A percentile compares a stretch with the other conserved stretches of the same genome.
Conservation (phyloP, 2,888 invertebrate genomes). For the Eledona agricola region DNA sequence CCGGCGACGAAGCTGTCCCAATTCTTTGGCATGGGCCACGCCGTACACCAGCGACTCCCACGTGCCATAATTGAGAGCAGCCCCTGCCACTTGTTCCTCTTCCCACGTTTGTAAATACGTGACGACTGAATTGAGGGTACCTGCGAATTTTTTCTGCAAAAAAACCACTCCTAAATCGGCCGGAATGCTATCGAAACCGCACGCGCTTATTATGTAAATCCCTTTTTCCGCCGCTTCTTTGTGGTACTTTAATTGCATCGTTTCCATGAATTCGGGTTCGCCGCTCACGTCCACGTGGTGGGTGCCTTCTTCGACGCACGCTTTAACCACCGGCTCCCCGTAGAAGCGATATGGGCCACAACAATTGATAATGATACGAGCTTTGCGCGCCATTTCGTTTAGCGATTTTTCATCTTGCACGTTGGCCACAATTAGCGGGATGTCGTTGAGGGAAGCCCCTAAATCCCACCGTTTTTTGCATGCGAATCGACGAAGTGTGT, state of each 20-base stretch:
- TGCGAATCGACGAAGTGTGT: no score
- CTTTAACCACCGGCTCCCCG: conserved; percentile 90
- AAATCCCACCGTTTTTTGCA: not conserved
- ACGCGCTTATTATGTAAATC: conserved; percentile 89
- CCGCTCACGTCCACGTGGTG: conserved; percentile 94
- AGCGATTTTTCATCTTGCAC: conserved; percentile 77
- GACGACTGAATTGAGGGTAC: conserved; percentile 81
- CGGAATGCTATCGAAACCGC: conserved; percentile 94
- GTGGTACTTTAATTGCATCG: conserved; percentile 77
- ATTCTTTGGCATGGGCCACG: conserved; percentile 71
- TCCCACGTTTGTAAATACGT: conserved; percentile 68
- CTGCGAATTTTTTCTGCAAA: conserved; percentile 79
- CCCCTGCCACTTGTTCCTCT: conserved; percentile 59
- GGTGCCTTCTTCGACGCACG: conserved; percentile 78
- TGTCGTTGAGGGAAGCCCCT: conserved; percentile 45
- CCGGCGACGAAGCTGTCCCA: conserved; percentile 72
- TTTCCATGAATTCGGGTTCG: conserved; percentile 75
- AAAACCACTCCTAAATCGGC: conserved; percentile 86
- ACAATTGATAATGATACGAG: conserved; percentile 87
- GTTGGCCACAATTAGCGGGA: conserved; percentile 70
- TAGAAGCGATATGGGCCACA: conserved; percentile 90
- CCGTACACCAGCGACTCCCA: conserved; percentile 90
- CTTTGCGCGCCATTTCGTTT: conserved; percentile 79
- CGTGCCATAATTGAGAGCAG: conserved; percentile 81
- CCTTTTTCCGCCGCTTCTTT: conserved; percentile 76